Conservation (phyloP, 1,140 invertebrate species). For the Lucilia sericata region DNA sequence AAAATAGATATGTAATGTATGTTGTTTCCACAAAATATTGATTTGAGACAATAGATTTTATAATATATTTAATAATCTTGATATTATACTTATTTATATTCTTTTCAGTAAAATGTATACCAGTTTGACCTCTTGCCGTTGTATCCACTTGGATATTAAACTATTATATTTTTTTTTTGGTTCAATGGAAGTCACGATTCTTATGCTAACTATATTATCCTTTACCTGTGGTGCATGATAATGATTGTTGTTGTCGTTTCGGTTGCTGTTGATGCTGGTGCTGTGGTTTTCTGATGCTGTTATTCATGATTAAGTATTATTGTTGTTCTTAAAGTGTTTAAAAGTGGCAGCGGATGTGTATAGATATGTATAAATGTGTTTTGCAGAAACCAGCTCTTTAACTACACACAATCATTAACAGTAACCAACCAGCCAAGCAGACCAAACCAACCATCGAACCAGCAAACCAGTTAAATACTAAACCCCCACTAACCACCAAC, state of each 20-base stretch:
- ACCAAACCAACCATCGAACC: neutral
- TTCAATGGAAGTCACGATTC: neutral
- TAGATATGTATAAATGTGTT: neutral
- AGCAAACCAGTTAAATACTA: neutral
- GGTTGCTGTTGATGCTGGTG: neutral
- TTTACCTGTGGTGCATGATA: conserved; percentile 26
- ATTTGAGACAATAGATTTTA: no score
- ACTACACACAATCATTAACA: neutral
- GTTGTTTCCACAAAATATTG: no score
- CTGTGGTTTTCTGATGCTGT: neutral
- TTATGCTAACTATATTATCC: neutral
- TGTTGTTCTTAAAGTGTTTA: neutral
- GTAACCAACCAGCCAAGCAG: neutral
- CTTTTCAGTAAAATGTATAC: neutral
- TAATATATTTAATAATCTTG: no score
- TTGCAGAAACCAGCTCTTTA: neutral
- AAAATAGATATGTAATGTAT: no score
- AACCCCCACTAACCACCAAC: neutral
- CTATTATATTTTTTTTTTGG: no score
- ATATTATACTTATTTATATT: no score
- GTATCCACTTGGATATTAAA: no score
- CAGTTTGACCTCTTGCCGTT: neutral
- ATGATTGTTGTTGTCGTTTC: conserved; percentile 13
- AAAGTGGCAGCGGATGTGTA: neutral
- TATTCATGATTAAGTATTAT: neutral